Evolutionary conservation across 2,888 invertebrate genomes (phyloP).

Genomic region (Plebejus melissa): DNA sequence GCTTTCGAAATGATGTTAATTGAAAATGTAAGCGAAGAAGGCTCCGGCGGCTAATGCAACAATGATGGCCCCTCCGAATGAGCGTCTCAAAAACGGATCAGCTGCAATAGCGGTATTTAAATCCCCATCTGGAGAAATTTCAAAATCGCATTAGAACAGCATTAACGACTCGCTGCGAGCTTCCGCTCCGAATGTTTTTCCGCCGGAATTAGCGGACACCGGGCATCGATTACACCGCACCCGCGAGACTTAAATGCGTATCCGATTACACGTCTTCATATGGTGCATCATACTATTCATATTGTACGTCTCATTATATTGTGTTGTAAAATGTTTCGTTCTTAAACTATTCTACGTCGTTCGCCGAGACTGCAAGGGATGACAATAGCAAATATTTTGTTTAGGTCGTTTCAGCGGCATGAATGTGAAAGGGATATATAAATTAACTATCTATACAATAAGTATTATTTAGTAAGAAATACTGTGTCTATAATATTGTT

Average conservation of each 20-base stretch:
- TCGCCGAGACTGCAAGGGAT: neutral
- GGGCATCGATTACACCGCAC: constrained; percentile 3
- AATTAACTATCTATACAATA: too few relatives aligned
- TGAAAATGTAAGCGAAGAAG: neutral
- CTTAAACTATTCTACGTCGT: neutral
- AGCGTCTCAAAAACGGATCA: constrained; percentile 11
- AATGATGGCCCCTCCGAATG: neutral
- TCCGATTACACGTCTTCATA: neutral
- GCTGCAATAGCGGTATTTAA: neutral
- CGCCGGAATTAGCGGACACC: neutral
- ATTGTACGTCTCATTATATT: neutral
- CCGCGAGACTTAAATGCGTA: neutral
- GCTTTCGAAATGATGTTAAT: neutral
- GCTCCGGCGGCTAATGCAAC: neutral
- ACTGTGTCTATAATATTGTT: too few relatives aligned
- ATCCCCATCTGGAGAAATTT: constrained; percentile 10
- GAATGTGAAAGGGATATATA: too few relatives aligned
- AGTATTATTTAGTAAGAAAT: too few relatives aligned
- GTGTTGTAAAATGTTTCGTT: neutral
- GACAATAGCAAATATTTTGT: too few relatives aligned
- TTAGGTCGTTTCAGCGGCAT: too few relatives aligned
- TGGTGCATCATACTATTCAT: neutral
- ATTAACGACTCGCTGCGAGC: neutral
- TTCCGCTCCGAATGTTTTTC: neutral
- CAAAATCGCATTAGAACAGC: constrained; percentile 18